Conservation (phyloP, 2,797 vertebrate species). For the Eidolon dupreanum region DNA sequence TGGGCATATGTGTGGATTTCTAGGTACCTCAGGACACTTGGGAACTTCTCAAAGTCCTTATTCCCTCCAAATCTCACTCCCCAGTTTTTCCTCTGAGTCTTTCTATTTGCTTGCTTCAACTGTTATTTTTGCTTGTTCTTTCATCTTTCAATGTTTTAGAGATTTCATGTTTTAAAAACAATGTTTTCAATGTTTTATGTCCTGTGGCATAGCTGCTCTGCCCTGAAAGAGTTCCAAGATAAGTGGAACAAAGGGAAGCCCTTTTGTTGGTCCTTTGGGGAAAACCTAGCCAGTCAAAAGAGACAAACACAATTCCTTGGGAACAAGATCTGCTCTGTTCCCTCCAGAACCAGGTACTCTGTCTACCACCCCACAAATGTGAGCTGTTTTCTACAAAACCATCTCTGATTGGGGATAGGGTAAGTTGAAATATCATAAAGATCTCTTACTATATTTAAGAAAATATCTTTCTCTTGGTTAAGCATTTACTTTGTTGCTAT, state of each 20-base stretch:
- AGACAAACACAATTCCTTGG: neutral
- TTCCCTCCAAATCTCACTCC: neutral
- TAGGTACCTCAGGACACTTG: neutral
- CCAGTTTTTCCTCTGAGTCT: neutral
- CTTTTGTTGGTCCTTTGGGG: neutral
- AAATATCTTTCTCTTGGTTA: neutral
- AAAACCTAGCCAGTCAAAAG: neutral
- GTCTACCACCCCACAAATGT: neutral
- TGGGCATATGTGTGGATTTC: neutral
- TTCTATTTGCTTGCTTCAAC: neutral
- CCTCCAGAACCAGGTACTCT: neutral
- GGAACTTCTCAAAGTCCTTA: neutral
- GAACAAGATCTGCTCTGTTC: neutral
- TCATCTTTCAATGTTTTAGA: neutral
- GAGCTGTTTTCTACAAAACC: neutral
- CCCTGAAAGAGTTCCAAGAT: neutral
- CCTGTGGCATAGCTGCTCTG: neutral
- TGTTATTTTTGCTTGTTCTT: constrained; percentile 5
- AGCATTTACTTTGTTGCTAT: neutral
- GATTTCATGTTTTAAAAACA: neutral
- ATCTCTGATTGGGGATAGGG: neutral
- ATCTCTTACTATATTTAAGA: neutral
- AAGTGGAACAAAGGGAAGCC: neutral
- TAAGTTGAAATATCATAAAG: neutral
- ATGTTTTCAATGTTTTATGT: neutral